Evolutionary conservation across 2,797 vertebrate genomes (phyloP).

Genomic region (Leucoraja ocellata): DNA sequence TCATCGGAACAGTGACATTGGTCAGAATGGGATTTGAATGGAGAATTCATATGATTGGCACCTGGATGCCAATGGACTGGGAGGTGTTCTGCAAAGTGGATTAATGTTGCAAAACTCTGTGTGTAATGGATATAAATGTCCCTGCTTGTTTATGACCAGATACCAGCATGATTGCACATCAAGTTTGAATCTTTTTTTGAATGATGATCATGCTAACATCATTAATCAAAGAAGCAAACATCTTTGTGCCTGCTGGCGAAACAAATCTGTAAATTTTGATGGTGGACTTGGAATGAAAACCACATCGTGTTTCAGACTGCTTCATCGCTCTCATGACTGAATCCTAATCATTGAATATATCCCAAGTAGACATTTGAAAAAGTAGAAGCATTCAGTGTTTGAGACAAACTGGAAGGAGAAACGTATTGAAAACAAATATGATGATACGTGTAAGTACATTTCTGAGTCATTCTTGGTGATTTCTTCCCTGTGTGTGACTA

Average conservation of each 20-base stretch:
- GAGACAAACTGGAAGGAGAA: background rate
- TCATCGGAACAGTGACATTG: no score
- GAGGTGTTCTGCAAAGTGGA: no score
- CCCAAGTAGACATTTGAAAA: background rate
- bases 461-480: background rate
- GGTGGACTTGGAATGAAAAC: no score
- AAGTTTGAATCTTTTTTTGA: no score
- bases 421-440: background rate
- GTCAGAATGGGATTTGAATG: no score
- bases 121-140: background rate
- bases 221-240: no score
- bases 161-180: background rate
- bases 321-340: background rate
- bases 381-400: background rate
- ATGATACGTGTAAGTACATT: background rate
- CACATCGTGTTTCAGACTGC: background rate
- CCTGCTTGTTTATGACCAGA: background rate
- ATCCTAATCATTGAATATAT: no score
- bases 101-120: background rate
- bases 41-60: no score
- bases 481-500: background rate
- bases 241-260: no score
- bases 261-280: no score
- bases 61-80: no score
- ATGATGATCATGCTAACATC: no score